Evolutionary conservation across 2,888 invertebrate species (phyloP).

Genomic region (Dexiosoma caninum): DNA sequence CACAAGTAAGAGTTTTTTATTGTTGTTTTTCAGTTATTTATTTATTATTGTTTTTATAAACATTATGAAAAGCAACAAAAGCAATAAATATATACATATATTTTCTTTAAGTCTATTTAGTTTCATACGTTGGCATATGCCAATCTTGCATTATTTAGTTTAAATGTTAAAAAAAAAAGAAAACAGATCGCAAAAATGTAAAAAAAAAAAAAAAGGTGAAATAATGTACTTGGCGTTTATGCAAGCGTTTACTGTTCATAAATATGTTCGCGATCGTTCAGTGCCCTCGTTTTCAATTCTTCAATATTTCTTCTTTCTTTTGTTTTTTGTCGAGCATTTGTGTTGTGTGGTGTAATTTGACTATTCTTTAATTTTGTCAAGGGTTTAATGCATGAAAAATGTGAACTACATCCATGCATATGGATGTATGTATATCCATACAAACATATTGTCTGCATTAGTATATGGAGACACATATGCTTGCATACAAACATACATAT

Average conservation of each 20-base stretch:
- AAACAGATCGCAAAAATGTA: background rate
- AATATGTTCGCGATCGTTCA: slow-evolving; percentile 21
- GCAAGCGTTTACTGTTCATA: slow-evolving; percentile 1
- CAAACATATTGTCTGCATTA: background rate
- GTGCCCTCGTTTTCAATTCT: slow-evolving; percentile 47
- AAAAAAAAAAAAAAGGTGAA: background rate
- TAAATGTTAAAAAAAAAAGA: background rate
- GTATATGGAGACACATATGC: background rate
- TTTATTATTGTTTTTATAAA: slow-evolving; percentile 21
- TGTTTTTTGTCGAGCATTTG: background rate
- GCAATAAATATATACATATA: background rate
- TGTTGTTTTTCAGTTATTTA: slow-evolving; percentile 21
- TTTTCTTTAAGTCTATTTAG: slow-evolving; percentile 24
- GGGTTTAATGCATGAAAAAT: slow-evolving; percentile 14
- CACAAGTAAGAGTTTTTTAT: background rate
- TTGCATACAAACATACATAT: background rate
- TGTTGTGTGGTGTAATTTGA: slow-evolving; percentile 24
- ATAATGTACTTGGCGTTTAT: slow-evolving; percentile 21
- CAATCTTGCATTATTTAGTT: slow-evolving; percentile 42
- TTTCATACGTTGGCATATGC: slow-evolving; percentile 49
- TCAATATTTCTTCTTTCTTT: slow-evolving; percentile 2
- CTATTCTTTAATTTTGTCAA: slow-evolving; percentile 16
- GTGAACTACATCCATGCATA: no score
- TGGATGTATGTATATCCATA: no score
- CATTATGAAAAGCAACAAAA: slow-evolving; percentile 5